phyloP scores from a whole-genome alignment of 2,113 vertebrate species.

The Illadopsis cleaveri region DNA sequence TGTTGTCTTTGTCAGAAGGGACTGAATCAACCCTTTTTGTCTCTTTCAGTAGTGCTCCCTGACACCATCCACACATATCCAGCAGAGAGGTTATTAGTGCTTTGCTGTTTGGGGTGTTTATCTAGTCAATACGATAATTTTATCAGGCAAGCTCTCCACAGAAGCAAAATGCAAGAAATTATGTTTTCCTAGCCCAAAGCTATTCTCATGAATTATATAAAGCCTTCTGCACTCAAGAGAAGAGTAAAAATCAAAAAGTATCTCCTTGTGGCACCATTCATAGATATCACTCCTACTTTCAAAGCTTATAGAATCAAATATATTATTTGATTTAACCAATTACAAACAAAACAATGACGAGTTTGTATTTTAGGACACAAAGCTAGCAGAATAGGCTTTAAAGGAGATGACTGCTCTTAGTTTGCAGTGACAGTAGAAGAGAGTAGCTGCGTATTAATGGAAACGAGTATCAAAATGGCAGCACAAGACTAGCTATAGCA shows the following conservation, averaged over 20 bases:
- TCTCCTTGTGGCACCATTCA: background rate
- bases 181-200: background rate
- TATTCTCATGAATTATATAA: background rate
- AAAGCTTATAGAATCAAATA: background rate
- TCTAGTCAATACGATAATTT: background rate
- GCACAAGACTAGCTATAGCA: background rate
- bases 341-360: background rate
- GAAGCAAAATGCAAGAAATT: background rate
- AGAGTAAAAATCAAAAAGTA: background rate
- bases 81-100: background rate
- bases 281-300: background rate
- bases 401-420: background rate
- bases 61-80: background rate
- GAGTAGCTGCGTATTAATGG: background rate
- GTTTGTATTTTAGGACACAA: background rate
- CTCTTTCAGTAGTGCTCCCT: background rate
- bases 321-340: background rate
- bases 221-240: background rate
- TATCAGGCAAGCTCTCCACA: background rate
- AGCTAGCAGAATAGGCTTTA: background rate
- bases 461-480: background rate
- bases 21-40: background rate
- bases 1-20: background rate
- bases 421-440: background rate
- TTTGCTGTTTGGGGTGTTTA: background rate